phyloP scores from a whole-genome alignment of 2,888 invertebrate genomes.

The Drosophila suboccidentalis region DNA sequence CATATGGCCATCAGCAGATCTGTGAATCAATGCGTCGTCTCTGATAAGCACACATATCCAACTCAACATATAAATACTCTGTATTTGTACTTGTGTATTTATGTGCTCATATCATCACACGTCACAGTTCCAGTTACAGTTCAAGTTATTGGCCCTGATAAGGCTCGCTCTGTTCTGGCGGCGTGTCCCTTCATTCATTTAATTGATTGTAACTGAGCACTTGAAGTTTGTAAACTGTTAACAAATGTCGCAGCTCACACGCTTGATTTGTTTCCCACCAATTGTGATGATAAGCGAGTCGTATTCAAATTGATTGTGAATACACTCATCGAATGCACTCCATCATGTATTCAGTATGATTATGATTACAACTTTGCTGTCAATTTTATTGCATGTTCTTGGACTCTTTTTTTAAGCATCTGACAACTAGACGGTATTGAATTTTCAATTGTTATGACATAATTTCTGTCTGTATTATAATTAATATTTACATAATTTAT shows the following conservation, averaged over 20 bases:
- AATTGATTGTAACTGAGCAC: constrained; percentile 15
- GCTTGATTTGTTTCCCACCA: constrained; percentile 12
- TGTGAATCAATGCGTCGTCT: constrained; percentile 18
- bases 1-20: constrained; percentile 46
- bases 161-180: background rate
- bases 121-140: constrained; percentile 48
- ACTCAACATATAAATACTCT: too few species aligned
- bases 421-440: background rate
- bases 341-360: background rate
- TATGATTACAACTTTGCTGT: constrained; percentile 16
- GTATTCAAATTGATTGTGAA: constrained; percentile 12
- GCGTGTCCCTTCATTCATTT: constrained; percentile 3
- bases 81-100: background rate
- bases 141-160: constrained; percentile 16
- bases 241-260: constrained; percentile 57
- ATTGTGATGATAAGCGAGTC: constrained; percentile 15
- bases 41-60: constrained; percentile 45
- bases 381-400: background rate
- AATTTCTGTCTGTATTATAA: background rate
- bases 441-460: background rate
- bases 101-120: constrained; percentile 39
- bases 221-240: constrained; percentile 26
- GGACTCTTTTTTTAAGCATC: background rate
- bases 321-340: constrained; percentile 6
- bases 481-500: background rate